Evolutionary conservation across 92 coral and sea anemone species (phyloP).

Genomic region (Zoanthus solanderi): DNA sequence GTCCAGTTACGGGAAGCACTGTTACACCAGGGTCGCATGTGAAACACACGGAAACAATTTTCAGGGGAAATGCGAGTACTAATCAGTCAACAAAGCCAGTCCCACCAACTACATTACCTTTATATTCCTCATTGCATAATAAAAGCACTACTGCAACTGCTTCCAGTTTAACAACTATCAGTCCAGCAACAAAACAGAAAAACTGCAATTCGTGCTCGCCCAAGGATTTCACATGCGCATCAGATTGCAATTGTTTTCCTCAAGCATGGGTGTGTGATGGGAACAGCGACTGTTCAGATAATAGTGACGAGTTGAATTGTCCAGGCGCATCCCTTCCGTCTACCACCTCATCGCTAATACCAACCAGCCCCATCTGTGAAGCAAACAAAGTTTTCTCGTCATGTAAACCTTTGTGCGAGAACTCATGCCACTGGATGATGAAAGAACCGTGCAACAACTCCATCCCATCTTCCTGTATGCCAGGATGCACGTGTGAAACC

Average conservation of each 20-base stretch:
- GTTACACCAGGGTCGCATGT: conserved; percentile 33
- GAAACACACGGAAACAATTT: conserved; percentile 18
- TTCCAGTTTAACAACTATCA: conserved; percentile 5
- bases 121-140: conserved; percentile 4
- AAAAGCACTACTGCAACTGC: conserved; percentile 9
- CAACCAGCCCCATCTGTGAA: conserved; percentile 51
- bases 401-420: conserved; percentile 76
- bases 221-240: conserved; percentile 49
- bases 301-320: conserved; percentile 58
- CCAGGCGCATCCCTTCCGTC: conserved; percentile 23
- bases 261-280: conserved; percentile 67
- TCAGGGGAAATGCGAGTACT: not conserved
- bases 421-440: conserved; percentile 82
- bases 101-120: conserved; percentile 7
- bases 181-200: conserved; percentile 14
- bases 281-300: conserved; percentile 60
- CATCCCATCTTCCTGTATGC: conserved; percentile 48
- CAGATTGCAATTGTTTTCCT: conserved; percentile 55
- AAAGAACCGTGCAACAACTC: conserved; percentile 62
- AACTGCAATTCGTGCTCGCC: conserved; percentile 54
- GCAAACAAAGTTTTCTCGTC: conserved; percentile 60
- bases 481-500: conserved; percentile 80
- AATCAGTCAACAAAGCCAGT: not conserved
- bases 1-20: not conserved
- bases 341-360: conserved; percentile 26